Conservation (phyloP, 2,113 vertebrate species). For the Sakesphorus luctuosus region DNA sequence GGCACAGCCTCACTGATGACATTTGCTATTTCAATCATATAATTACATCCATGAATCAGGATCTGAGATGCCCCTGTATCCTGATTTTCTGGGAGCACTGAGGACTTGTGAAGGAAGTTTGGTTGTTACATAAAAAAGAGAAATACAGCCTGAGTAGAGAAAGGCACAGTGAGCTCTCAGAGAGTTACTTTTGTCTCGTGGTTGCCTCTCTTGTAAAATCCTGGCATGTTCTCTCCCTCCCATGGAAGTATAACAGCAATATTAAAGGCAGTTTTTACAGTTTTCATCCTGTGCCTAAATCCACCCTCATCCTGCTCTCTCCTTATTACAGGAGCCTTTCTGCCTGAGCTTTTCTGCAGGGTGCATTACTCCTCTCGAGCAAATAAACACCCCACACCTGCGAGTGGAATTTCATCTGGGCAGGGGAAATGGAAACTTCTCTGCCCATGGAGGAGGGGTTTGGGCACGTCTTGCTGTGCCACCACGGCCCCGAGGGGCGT, state of each 20-base stretch:
- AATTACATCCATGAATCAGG: background rate
- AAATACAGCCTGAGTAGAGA: background rate
- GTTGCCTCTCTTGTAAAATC: constrained; percentile 1
- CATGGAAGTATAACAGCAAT: background rate
- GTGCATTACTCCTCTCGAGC: background rate
- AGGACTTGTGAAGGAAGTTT: background rate
- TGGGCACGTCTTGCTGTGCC: background rate
- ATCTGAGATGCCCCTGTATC: background rate
- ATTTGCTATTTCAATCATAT: background rate
- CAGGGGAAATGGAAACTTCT: constrained; percentile 38
- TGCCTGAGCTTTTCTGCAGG: background rate
- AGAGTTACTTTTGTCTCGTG: background rate
- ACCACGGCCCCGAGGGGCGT: background rate
- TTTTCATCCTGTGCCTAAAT: constrained; percentile 48
- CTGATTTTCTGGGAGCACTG: background rate
- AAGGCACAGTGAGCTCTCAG: background rate
- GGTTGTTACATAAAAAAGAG: background rate
- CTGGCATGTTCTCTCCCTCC: background rate
- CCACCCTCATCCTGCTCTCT: constrained; percentile 27
- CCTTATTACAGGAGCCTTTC: background rate
- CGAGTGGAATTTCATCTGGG: constrained; percentile 40
- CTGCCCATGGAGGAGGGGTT: background rate
- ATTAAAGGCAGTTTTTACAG: constrained; percentile 21
- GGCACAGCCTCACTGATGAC: background rate
- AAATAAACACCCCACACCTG: constrained; percentile 39